Conservation (phyloP, 2,888 invertebrate species). For the Ommatoiulus sabulosus region DNA sequence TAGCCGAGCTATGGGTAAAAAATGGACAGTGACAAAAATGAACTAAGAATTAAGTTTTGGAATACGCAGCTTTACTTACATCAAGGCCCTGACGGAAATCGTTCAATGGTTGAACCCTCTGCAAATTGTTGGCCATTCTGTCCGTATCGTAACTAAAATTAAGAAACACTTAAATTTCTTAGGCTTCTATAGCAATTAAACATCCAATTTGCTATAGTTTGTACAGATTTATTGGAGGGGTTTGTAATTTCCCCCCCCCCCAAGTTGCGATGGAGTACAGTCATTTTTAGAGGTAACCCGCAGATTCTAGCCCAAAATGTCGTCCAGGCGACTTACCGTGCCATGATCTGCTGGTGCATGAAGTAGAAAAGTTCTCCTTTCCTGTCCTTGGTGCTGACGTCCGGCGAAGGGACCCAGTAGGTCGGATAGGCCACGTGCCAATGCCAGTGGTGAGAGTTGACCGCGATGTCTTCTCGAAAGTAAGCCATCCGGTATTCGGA, state of each 20-base stretch:
- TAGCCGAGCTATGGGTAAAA: slow-evolving; percentile 60
- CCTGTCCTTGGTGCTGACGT: slow-evolving; percentile 71
- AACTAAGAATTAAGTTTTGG: no score
- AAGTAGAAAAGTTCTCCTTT: slow-evolving; percentile 77
- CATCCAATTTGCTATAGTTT: neutral
- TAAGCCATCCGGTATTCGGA: slow-evolving; percentile 80
- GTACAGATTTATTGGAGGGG: neutral
- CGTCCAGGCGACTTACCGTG: slow-evolving; percentile 58
- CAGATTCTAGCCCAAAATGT: no score
- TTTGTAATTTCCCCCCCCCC: no score
- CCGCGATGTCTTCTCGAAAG: slow-evolving; percentile 79
- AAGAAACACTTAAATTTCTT: no score
- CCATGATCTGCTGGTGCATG: slow-evolving; percentile 71
- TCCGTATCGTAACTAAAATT: slow-evolving; percentile 76
- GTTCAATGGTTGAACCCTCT: slow-evolving; percentile 67
- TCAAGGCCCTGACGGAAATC: slow-evolving; percentile 20
- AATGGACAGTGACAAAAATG: no score
- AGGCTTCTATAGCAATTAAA: no score
- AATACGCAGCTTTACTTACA: no score
- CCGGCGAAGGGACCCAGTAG: slow-evolving; percentile 73
- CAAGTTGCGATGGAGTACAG: no score
- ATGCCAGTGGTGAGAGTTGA: slow-evolving; percentile 75
- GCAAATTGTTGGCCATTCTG: slow-evolving; percentile 77
- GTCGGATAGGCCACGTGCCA: slow-evolving; percentile 75
- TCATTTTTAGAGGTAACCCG: no score